Evolutionary conservation across 2,888 invertebrate species (phyloP).

Genomic region (Tetragnatha montana): DNA sequence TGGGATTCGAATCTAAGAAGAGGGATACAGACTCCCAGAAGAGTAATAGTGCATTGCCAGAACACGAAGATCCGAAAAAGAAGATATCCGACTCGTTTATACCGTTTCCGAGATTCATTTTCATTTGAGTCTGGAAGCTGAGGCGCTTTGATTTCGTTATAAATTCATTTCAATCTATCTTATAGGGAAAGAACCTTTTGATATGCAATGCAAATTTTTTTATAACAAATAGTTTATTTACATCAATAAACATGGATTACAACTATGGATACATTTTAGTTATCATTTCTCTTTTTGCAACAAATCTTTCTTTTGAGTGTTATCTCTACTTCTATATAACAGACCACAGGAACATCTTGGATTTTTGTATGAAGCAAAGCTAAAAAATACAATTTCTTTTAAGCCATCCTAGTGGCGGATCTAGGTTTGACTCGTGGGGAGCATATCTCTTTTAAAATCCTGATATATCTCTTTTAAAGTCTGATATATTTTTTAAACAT

Average conservation of each 20-base stretch:
- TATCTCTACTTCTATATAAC: too few species aligned
- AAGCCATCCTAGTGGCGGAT: too few species aligned
- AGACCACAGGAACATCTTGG: too few species aligned
- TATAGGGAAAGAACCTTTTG: not conserved
- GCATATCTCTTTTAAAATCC: too few species aligned
- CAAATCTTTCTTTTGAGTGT: too few species aligned
- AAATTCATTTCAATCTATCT: not conserved
- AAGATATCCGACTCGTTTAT: slow-evolving; percentile 3
- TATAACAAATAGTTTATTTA: slow-evolving; percentile 18
- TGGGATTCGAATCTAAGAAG: not conserved
- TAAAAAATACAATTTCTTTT: too few species aligned
- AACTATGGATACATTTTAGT: not conserved
- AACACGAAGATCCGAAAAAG: not conserved
- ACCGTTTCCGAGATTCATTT: slow-evolving; percentile 4
- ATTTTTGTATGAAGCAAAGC: too few species aligned
- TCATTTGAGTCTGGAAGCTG: not conserved
- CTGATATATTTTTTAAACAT: too few species aligned
- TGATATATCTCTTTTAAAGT: too few species aligned
- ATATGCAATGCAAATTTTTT: slow-evolving; percentile 8
- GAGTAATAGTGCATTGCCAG: not conserved
- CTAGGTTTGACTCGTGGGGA: too few species aligned
- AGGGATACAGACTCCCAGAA: not conserved
- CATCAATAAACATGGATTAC: not conserved
- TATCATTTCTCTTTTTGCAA: too few species aligned
- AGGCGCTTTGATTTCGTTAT: too few species aligned